A percentile compares a stretch with the other conserved stretches of the same genome.
Evolutionary conservation across 2,888 invertebrate species (phyloP).

Genomic region (Poecilobothrus nobilitatus): DNA sequence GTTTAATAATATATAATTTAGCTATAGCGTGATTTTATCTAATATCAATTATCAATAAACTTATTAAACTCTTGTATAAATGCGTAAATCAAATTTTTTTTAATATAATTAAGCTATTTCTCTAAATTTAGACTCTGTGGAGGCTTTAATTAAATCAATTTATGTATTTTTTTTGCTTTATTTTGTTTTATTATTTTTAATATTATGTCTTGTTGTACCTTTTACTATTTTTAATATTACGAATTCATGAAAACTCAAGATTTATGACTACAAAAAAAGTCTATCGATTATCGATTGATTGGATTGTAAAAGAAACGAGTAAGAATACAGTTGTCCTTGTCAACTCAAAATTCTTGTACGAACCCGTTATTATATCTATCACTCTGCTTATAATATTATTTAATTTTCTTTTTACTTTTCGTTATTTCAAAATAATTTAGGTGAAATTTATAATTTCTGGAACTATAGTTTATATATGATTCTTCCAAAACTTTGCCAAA

Average conservation of each 20-base stretch:
- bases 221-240: background rate
- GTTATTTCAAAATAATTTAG: no score
- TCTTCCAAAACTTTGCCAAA: no score
- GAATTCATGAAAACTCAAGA: background rate
- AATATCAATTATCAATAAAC: background rate
- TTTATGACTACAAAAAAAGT: background rate
- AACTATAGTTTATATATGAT: no score
- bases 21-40: background rate
- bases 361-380: no score
- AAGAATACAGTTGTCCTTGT: no score
- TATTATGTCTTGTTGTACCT: background rate
- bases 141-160: background rate
- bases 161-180: background rate
- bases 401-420: no score
- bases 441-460: no score
- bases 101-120: background rate
- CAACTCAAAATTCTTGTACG: no score
- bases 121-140: background rate
- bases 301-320: no score
- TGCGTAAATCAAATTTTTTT: background rate
- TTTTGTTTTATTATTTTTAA: no score
- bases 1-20: no score
- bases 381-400: no score
- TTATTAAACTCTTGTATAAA: background rate
- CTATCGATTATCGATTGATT: background rate